Evolutionary conservation across 1,140 invertebrate species (phyloP), one percentile per base, ranked within the genome.

Genomic region (Eurosta solidaginis): DNA sequence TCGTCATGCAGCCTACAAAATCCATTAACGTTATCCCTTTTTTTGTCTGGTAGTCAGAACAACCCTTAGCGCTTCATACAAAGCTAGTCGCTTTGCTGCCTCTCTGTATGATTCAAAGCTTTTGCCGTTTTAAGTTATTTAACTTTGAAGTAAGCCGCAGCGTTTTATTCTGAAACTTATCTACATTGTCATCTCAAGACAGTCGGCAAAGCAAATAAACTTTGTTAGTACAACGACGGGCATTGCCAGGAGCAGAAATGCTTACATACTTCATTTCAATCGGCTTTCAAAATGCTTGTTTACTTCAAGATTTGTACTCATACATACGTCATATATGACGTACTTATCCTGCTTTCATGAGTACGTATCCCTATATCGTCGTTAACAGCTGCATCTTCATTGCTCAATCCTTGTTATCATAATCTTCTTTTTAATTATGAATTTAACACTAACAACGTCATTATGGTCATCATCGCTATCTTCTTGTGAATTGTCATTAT

Each of bases 191-290:
- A 33, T 17, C 59, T 68, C 59, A 36, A 40, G n/a, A 42, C 59
- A 68, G 40, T 36, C 33, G 33, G 33, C 59, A 68, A 54, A 40
- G 59, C 59, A 40, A n/a, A 68, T 68, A 68, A 68, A 68, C 33
- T 36, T 68, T 33, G 22, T 3, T n/a, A n/a, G 33, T 40, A 68
- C n/a, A n/a, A n/a, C n/a, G n/a, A n/a, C 59, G 59, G 29, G 36
- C 59, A 68, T 68, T 68, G 59, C 59, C 59, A 40, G 36, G 59
- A 68, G n/a, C 59, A 9, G n/a, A 33, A 33, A 22, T n/a, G n/a
- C n/a, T n/a, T n/a, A n/a, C n/a, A n/a, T 68, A 68, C 59, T 68
- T 42, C 59, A 68, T 68, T 68, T 20, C 59, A 68, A 68, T 68
- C 29, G 36, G 36, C 29, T 20, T 4, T 42, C 59, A 68, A 68